A percentile compares a stretch with the other conserved stretches of the same genome.
Evolutionary conservation across 2,113 vertebrate species (phyloP).

Genomic region (Nicator chloris): DNA sequence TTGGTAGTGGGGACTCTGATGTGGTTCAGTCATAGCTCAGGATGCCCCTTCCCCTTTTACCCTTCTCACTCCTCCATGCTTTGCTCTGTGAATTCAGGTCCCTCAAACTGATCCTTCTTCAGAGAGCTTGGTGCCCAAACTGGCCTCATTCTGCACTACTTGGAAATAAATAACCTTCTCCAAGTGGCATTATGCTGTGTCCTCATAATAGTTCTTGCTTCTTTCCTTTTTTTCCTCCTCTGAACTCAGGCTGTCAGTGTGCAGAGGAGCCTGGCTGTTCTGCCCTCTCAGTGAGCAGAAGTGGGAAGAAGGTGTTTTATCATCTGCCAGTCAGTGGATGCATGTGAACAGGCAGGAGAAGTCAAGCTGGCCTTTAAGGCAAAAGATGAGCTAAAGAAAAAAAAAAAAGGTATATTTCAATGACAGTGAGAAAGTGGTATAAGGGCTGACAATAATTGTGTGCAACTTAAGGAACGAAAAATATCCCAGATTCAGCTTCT

Average conservation of each 20-base stretch:
- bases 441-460: neutral
- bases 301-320: neutral
- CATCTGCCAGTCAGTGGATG: neutral
- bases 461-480: neutral
- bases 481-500: neutral
- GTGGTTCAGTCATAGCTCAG: neutral
- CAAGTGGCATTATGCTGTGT: neutral
- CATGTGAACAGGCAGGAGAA: neutral
- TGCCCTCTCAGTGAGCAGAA: neutral
- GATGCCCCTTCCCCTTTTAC: neutral
- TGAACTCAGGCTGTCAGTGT: accelerated
- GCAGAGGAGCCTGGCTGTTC: accelerated
- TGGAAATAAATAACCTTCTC: neutral
- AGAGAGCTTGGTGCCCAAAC: neutral
- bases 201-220: neutral
- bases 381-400: neutral
- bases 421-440: neutral
- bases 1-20: neutral
- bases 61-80: accelerated
- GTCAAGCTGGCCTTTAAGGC: neutral
- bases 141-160: neutral
- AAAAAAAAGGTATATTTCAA: accelerated
- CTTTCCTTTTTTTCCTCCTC: neutral
- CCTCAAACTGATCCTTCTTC: neutral
- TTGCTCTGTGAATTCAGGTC: neutral